Evolutionary conservation across 2,797 vertebrate genomes (phyloP), one percentile per base, ranked within the genome.

Genomic region (Phoxinus dragarum): DNA sequence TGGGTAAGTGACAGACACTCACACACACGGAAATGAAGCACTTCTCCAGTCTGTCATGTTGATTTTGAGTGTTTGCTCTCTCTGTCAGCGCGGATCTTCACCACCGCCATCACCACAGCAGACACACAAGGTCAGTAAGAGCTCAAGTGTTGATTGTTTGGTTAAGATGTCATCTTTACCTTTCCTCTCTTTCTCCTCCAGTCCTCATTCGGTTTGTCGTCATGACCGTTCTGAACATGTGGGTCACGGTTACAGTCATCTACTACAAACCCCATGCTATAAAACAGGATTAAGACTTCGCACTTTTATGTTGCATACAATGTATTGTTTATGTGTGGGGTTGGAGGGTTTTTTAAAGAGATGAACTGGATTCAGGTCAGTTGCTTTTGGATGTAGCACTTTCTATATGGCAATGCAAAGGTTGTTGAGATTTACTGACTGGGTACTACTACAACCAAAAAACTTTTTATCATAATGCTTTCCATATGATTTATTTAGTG

Each of bases 81-180:
- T 92, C 92, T 91, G 93, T 85, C 96, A 99, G 98, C 96, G 14
- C 96, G 98, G 92, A 97, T 99, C 92, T 91, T 97, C 91, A 98
- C 98, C 84, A 98, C 97, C 8, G 27, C 94, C 34, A 93, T 97
- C 94, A 99, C 97, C n/a, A 98, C 96, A 0, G 96, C 94, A 88
- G 98, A 99, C 91, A 86, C 90, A 0, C 96, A 95, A 94, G 96
- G 98, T 99, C 90, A 96, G 96, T 92, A 8, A 38, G 23, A 34
- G 40, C 6, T 74, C 78, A 38, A 56, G 52, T 56, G 34, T 52
- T 68, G 19, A 66, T 36, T 42, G n/a, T 27, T 64, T 64, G 40
- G 14, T 81, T 23, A 34, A 34, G 23, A 27, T 74, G n/a, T 75
- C 31, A 34, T 34, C 38, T 49, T 36, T 69, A 44, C 64, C 9